A percentile compares a stretch with the other conserved stretches of the same genome.
phyloP scores from a whole-genome alignment of 2,797 vertebrate species.

The Chromis chromis region DNA sequence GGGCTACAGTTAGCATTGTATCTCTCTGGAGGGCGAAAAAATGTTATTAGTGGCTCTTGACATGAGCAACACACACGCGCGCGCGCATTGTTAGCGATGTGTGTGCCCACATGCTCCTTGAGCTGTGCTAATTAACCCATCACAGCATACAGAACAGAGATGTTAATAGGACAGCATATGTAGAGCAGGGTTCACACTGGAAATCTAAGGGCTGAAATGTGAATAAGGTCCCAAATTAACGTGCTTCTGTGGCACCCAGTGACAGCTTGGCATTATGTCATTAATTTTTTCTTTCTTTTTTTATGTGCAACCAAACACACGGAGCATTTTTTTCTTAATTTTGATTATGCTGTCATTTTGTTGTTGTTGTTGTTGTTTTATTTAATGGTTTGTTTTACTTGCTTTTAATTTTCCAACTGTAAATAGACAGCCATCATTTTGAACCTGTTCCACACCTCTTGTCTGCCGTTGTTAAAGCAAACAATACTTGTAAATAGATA shows the following conservation, averaged over 20 bases:
- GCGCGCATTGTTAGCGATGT: slow-evolving; percentile 13
- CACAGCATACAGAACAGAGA: slow-evolving; percentile 19
- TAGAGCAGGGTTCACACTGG: neutral
- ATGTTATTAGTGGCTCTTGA: slow-evolving; percentile 37
- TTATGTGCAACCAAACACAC: neutral
- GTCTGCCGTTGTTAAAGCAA: neutral
- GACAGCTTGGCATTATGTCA: neutral
- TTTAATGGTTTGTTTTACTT: neutral
- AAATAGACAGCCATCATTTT: too few relatives aligned
- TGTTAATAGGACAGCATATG: slow-evolving; percentile 34
- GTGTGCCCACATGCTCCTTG: slow-evolving; percentile 8
- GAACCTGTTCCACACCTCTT: too few relatives aligned
- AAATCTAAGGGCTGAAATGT: slow-evolving; percentile 14
- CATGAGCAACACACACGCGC: slow-evolving; percentile 25
- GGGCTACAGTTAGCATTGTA: slow-evolving; percentile 20
- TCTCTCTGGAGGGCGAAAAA: slow-evolving; percentile 40
- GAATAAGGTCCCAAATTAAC: neutral
- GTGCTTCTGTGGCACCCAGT: neutral
- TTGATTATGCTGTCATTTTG: too few relatives aligned
- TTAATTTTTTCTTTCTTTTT: neutral
- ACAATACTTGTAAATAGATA: neutral
- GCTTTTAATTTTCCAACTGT: too few relatives aligned
- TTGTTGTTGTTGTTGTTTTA: too few relatives aligned
- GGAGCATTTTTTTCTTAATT: neutral
- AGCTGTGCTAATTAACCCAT: slow-evolving; percentile 43